Conservation (phyloP, 1,140 invertebrate species). For the Drosophila asahinai region DNA sequence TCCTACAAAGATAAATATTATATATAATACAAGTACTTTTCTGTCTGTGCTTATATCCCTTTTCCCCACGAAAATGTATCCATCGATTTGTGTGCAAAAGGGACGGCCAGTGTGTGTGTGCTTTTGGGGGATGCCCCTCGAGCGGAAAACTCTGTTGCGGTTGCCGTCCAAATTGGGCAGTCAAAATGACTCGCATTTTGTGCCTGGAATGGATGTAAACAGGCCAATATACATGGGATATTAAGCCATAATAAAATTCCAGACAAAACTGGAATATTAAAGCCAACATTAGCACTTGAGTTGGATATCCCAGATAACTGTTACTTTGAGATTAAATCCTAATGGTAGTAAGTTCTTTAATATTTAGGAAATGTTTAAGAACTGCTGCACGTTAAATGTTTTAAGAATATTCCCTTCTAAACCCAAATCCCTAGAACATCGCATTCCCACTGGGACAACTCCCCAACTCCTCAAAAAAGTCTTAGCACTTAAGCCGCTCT, state of each 20-base stretch:
- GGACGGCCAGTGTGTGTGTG: conserved; percentile 11
- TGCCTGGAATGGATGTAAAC: conserved; percentile 12
- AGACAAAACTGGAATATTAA: not conserved
- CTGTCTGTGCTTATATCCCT: not conserved
- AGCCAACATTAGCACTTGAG: not conserved
- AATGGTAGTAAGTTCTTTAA: no score
- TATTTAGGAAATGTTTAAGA: not conserved
- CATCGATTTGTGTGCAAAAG: conserved; percentile 43
- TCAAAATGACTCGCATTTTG: conserved; percentile 7
- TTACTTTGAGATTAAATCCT: not conserved
- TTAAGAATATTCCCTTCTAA: not conserved
- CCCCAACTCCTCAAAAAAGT: not conserved
- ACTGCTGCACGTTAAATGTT: not conserved
- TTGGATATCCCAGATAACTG: not conserved
- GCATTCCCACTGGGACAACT: conserved; percentile 17
- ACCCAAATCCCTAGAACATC: not conserved
- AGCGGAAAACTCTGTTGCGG: conserved; percentile 25
- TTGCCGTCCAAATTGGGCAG: conserved; percentile 11
- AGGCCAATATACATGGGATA: conserved; percentile 8
- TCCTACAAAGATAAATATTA: no score
- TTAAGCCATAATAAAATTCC: not conserved
- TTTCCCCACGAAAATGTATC: conserved; percentile 18
- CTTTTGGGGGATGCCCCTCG: conserved; percentile 43
- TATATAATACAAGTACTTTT: not conserved
- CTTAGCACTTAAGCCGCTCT: conserved; percentile 11